phyloP scores from a whole-genome alignment of 2,797 vertebrate species.

The Hapalemur alaotrensis region DNA sequence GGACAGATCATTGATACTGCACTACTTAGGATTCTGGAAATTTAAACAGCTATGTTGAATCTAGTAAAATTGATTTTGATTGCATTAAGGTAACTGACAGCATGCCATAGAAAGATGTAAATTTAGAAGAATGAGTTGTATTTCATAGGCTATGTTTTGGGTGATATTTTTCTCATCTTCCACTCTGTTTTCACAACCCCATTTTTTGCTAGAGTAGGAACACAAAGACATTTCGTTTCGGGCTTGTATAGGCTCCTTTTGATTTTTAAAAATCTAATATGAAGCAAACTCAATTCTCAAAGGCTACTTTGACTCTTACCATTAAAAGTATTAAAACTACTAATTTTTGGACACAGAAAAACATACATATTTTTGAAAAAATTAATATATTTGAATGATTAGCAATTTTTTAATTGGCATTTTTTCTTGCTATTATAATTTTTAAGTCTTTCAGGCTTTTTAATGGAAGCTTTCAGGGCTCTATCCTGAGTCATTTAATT shows the following conservation, averaged over 20 bases:
- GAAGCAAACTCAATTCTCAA: slow-evolving; percentile 34
- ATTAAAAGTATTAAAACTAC: slow-evolving; percentile 20
- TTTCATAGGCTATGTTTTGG: not conserved
- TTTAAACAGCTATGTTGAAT: not conserved
- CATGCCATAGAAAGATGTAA: not conserved
- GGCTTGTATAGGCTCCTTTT: not conserved
- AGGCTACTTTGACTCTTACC: not conserved
- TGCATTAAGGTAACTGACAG: slow-evolving; percentile 20
- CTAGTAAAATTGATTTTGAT: not conserved
- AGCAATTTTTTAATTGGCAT: slow-evolving; percentile 3
- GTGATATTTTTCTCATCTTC: not conserved
- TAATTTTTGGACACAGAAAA: not conserved
- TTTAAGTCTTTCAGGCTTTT: slow-evolving; percentile 69
- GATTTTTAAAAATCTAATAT: slow-evolving; percentile 1
- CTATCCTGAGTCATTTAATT: slow-evolving; percentile 80
- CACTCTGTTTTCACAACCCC: not conserved
- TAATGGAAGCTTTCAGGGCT: slow-evolving; percentile 79
- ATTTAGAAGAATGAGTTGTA: not conserved
- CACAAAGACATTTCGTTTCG: slow-evolving; percentile 49
- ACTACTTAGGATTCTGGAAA: not conserved
- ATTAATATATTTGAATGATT: not conserved
- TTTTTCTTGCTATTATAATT: slow-evolving; percentile 32
- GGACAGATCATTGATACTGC: not conserved
- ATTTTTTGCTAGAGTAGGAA: not conserved
- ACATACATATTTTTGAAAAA: not conserved